Evolutionary conservation across 2,113 vertebrate genomes (phyloP), one percentile per base, ranked within the genome.

Genomic region (Pleuronectes platessa): DNA sequence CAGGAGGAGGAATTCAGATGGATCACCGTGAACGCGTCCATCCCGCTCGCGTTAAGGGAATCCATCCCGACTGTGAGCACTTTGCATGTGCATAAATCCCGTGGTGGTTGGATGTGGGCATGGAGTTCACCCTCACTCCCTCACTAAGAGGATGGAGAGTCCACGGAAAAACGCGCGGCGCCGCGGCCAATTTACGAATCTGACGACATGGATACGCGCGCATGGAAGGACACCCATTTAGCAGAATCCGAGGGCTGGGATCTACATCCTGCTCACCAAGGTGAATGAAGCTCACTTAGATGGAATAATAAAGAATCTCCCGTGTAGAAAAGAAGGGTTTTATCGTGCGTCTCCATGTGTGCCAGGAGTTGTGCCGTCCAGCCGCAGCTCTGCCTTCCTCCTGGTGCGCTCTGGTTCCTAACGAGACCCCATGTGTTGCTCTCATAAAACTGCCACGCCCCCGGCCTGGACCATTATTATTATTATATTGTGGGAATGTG

Each of bases 11-110:
- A 51, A 51, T 92, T 92, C 15, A 94, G 74, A 20, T 93, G 92
- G 81, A 95, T 73, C 23, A 93, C 88, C 56, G 92, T 85, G 74
- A 94, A 93, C 78, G 84, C 87, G 65, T 93, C 92, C 85, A 89
- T 91, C 8, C 88, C 80, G 88, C 93, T 95, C 80, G 77, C 82
- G 84, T 95, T 89, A 18, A 89, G 68, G 70, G 91, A 81, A 73
- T 95, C 95, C 95, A 95, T 95, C 71, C 78, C 45, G 89, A 27
- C 88, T 15, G 21, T 35, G 72, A 2, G 71, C 65, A 56, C 73
- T 12, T 17, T 15, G 12, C 9, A 2, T 14, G 13, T 24, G 23
- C n/a, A 27, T 13, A 13, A 12, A 71, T 76, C 76, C 75, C 2
- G 55, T 12, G 23, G 59, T 23, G 62, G 24, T 2, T 27, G 64